These are phyloP conservation scores for Myotis findleyi DNA, from an alignment of 2,797 vertebrate species.

Conservation along the genomic window DNA sequence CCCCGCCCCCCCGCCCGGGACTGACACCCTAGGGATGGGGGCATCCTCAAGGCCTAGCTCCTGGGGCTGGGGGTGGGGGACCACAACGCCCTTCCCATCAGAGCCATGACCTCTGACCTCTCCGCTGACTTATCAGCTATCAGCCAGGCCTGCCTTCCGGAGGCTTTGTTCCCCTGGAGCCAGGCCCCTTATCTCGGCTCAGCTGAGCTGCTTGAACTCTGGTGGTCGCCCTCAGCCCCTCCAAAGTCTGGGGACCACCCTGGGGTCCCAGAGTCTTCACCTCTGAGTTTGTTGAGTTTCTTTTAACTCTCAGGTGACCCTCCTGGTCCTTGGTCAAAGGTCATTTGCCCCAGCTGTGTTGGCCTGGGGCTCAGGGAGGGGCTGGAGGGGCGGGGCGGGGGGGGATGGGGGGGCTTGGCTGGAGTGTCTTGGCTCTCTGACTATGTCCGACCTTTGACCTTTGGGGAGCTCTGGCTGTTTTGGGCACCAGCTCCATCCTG, in stretches of 20 bases:
- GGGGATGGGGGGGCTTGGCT: neutral
- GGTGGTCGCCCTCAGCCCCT: neutral
- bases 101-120: slow-evolving; percentile 46
- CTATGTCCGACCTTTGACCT: neutral
- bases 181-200: slow-evolving; percentile 13
- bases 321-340: slow-evolving; percentile 14
- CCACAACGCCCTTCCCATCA: neutral
- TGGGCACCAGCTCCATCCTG: neutral
- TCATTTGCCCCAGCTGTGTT: neutral
- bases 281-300: neutral
- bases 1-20: neutral
- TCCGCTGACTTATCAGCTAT: neutral
- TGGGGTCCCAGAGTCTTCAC: neutral
- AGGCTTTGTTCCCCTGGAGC: neutral
- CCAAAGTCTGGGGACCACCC: neutral
- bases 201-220: neutral
- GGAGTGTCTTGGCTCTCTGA: neutral
- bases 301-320: neutral
- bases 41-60: neutral
- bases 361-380: neutral
- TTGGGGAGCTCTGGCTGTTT: neutral
- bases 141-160: neutral
- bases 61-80: neutral
- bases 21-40: rapidly evolving
- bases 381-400: too few species aligned